These are phyloP conservation scores for Coenonympha glycerion DNA, from an alignment of 2,888 invertebrate genomes.

Conservation along the genomic window DNA sequence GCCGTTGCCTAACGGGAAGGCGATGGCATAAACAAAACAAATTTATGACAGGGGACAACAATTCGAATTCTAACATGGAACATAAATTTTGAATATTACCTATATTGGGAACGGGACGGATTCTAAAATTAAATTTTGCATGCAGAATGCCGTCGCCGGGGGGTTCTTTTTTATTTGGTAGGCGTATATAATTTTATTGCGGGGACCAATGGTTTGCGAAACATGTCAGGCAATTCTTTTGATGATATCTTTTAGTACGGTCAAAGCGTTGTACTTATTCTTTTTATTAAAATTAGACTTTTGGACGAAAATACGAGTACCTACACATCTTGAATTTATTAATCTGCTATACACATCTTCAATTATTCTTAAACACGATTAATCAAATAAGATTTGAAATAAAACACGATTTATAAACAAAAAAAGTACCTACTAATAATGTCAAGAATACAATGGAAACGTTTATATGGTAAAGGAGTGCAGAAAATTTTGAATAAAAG, in stretches of 20 bases:
- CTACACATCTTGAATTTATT: too few species aligned
- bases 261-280: neutral
- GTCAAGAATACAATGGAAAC: too few species aligned
- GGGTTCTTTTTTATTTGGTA: conserved; percentile 67
- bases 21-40: conserved; percentile 40
- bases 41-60: conserved; percentile 58
- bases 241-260: conserved; percentile 25
- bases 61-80: conserved; percentile 63
- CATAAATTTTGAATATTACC: conserved; percentile 73
- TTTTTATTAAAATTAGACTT: neutral
- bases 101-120: conserved; percentile 70
- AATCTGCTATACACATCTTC: too few species aligned
- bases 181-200: conserved; percentile 76
- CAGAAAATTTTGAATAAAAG: too few species aligned
- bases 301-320: too few species aligned
- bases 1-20: conserved; percentile 32
- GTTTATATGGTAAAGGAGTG: too few species aligned
- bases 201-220: conserved; percentile 70
- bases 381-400: too few species aligned
- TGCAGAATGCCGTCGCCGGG: conserved; percentile 59
- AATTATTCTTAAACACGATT: too few species aligned
- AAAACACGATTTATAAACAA: too few species aligned
- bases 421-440: too few species aligned
- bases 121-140: conserved; percentile 75
- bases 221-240: conserved; percentile 56